A percentile compares a stretch with the other conserved stretches of the same genome.
These are phyloP conservation scores for Galeopterus variegatus DNA, from an alignment of 2,113 vertebrate genomes.

Conservation along the genomic window DNA sequence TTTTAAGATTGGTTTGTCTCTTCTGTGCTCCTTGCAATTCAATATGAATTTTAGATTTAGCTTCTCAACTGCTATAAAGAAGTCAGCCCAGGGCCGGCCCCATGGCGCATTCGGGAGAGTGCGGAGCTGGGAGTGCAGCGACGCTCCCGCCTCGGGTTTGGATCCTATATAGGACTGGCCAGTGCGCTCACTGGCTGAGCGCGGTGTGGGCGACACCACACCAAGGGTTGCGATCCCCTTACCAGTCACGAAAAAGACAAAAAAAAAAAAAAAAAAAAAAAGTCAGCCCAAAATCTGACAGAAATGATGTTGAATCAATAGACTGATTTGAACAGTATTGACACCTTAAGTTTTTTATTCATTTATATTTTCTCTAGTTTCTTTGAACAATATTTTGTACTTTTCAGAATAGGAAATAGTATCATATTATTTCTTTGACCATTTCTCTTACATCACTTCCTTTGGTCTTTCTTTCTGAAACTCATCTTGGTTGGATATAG, in stretches of 20 bases:
- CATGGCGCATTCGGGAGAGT: too few species aligned
- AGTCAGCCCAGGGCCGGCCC: background rate
- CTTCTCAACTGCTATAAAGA: background rate
- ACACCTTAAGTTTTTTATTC: background rate
- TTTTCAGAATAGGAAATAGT: background rate
- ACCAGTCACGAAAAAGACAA: too few species aligned
- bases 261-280: too few species aligned
- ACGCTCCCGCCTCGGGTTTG: too few species aligned
- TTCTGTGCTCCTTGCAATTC: background rate
- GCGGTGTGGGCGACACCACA: too few species aligned
- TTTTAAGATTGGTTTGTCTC: background rate
- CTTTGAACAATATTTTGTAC: background rate
- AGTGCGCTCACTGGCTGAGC: too few species aligned
- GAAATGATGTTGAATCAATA: background rate
- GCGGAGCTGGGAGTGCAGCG: too few species aligned
- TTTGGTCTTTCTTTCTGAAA: background rate
- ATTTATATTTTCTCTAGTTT: background rate
- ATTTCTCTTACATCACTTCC: background rate
- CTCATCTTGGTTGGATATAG: background rate
- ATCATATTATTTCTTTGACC: background rate
- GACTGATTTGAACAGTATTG: background rate
- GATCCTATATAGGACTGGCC: too few species aligned
- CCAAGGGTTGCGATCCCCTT: too few species aligned
- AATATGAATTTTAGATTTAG: background rate
- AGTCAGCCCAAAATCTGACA: background rate